Evolutionary conservation across 2,113 vertebrate genomes (phyloP), one percentile per base, ranked within the genome.

Genomic region (Butorides virescens): DNA sequence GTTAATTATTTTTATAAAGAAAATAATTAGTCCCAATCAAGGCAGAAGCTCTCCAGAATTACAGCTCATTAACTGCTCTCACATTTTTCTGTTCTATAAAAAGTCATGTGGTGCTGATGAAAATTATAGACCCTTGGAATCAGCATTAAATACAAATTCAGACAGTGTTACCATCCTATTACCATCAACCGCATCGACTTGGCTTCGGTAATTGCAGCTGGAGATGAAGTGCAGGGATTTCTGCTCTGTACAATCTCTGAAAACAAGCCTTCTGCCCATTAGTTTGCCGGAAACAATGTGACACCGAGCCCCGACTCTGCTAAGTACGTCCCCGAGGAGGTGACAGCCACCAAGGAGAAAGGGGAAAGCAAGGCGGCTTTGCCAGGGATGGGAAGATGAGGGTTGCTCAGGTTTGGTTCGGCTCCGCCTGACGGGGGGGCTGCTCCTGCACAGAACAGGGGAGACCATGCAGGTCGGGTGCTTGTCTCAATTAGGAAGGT

Each of bases 11-110:
- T 97, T 96, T 96, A 97, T 98, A 97, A 97, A 96, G 96, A 98
- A 97, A 98, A 97, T 96, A 98, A 98, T 98, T 98, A 98, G 96
- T 96, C 96, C 96, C 96, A 97, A 97, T 98, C 97, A 97, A 97
- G 96, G 97, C 95, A 97, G 97, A 91, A 97, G 90, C 95, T 93
- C 97, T 97, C 96, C 95, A 96, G 95, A 97, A 97, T 98, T 94
- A 97, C 52, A 97, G 95, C 96, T 98, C 97, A 97, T 98, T 98
- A 97, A 95, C 91, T 5, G 34, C 63, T 83, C 34, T 77, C 82
- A 93, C 95, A 79, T 97, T 96, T 98, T 96, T 96, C 91, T 84
- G 93, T 90, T 96, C 95, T 97, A 94, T 95, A 96, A 97, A 96
- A 97, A 96, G 96, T 96, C 98, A 67, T 84, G 92, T 71, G 78